These are phyloP conservation scores for Lates japonicus DNA, from an alignment of 2,797 vertebrate genomes.

Conservation along the genomic window DNA sequence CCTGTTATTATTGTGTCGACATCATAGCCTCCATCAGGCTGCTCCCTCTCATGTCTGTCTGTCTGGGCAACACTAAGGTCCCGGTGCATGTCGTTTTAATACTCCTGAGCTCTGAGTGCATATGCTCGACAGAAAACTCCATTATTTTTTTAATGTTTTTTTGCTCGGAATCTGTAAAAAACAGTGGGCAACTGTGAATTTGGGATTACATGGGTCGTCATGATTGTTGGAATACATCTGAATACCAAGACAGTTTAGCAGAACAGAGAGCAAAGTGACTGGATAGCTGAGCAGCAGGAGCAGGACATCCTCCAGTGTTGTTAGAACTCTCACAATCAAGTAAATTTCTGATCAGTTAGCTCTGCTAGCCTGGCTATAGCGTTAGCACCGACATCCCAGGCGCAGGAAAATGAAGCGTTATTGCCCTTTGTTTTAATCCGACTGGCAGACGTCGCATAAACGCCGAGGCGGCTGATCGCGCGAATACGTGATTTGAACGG, in stretches of 20 bases:
- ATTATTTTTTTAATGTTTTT: slow-evolving; percentile 87
- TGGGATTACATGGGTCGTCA: slow-evolving; percentile 80
- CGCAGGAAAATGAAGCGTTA: slow-evolving; percentile 87
- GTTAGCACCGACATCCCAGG: slow-evolving; percentile 74
- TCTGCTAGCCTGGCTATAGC: slow-evolving; percentile 73
- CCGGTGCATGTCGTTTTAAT: slow-evolving; percentile 83
- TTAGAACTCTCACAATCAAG: slow-evolving; percentile 86
- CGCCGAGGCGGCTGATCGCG: slow-evolving; percentile 24
- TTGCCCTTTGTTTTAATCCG: slow-evolving; percentile 88
- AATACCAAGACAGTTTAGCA: slow-evolving; percentile 53
- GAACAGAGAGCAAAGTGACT: slow-evolving; percentile 50
- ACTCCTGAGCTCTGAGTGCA: slow-evolving; percentile 77
- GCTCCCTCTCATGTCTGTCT: slow-evolving; percentile 64
- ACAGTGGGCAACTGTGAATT: slow-evolving; percentile 84
- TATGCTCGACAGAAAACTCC: slow-evolving; percentile 92
- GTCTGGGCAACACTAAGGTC: slow-evolving; percentile 80
- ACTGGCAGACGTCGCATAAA: slow-evolving; percentile 65
- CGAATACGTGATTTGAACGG: slow-evolving; percentile 2
- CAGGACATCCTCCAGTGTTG: slow-evolving; percentile 79
- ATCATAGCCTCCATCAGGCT: slow-evolving; percentile 67
- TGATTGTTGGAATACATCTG: slow-evolving; percentile 60
- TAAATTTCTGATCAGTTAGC: slow-evolving; percentile 85
- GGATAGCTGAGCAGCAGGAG: slow-evolving; percentile 68
- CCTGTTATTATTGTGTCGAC: slow-evolving; percentile 55
- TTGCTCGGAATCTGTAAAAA: slow-evolving; percentile 87